A percentile compares a stretch with the other conserved stretches of the same genome.
phyloP scores from a whole-genome alignment of 2,113 vertebrate genomes.

The Steatornis caripensis region DNA sequence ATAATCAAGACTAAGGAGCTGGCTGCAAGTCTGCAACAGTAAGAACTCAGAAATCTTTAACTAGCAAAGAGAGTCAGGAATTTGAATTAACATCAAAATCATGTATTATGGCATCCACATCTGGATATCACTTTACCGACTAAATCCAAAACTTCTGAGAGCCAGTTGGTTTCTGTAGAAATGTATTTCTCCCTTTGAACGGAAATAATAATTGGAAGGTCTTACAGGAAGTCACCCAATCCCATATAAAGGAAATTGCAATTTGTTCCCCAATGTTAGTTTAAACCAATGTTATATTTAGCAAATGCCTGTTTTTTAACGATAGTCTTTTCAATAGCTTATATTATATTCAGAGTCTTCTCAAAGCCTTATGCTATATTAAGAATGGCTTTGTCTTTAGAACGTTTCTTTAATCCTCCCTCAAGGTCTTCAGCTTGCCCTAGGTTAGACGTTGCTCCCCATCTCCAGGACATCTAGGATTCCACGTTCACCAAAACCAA shows the following conservation, averaged over 20 bases:
- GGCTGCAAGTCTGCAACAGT: not conserved
- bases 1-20: not conserved
- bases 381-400: conserved; percentile 53
- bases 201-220: conserved; percentile 60
- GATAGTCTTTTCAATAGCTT: conserved; percentile 43
- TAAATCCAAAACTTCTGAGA: conserved; percentile 1
- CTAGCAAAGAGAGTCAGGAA: conserved; percentile 25
- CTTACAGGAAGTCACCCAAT: conserved; percentile 58
- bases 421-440: conserved; percentile 30
- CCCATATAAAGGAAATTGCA: conserved; percentile 42
- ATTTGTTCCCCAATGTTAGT: conserved; percentile 54
- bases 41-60: not conserved
- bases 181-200: conserved; percentile 52
- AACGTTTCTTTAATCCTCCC: conserved; percentile 42
- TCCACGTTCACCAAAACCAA: not conserved
- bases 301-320: conserved; percentile 41
- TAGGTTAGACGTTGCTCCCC: not conserved
- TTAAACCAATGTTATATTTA: conserved; percentile 59
- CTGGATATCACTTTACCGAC: conserved; percentile 40
- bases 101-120: conserved; percentile 43
- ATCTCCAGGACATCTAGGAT: conserved; percentile 37
- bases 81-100: conserved; percentile 37
- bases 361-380: conserved; percentile 47
- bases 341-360: conserved; percentile 36
- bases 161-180: conserved; percentile 49